A percentile compares a stretch with the other conserved stretches of the same genome.
Evolutionary conservation across 2,113 vertebrate species (phyloP).

Genomic region (Tricholaema leucomelas): DNA sequence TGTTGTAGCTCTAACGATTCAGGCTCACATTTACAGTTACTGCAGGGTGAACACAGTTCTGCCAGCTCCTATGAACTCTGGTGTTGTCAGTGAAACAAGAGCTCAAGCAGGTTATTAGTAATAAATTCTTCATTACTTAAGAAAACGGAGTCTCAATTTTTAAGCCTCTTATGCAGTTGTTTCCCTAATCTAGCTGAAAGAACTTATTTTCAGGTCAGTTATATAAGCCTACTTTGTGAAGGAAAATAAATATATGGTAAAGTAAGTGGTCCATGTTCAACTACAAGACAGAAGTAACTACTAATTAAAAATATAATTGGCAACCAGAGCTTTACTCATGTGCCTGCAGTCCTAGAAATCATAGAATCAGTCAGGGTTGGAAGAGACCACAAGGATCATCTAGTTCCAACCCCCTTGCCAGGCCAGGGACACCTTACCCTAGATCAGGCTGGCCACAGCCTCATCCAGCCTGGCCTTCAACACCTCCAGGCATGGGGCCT

Average conservation of each 20-base stretch:
- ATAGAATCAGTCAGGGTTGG: too few species aligned
- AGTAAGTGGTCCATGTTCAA: not conserved
- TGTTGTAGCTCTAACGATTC: not conserved
- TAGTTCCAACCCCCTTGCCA: too few species aligned
- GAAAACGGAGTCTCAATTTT: not conserved
- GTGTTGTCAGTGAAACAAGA: not conserved
- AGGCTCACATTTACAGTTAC: not conserved
- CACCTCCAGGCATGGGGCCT: too few species aligned
- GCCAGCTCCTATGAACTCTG: not conserved
- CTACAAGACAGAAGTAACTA: not conserved
- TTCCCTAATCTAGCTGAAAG: not conserved
- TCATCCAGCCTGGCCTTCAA: too few species aligned
- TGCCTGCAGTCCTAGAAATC: not conserved
- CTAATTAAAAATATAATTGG: not conserved
- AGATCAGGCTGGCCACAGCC: too few species aligned
- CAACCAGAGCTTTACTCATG: not conserved
- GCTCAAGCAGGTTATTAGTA: not conserved
- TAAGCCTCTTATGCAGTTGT: not conserved
- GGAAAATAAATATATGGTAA: not conserved
- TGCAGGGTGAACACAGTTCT: not conserved
- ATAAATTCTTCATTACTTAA: not conserved
- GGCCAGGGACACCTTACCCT: too few species aligned
- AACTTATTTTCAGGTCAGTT: not conserved
- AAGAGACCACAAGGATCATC: too few species aligned
- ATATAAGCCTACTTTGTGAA: not conserved